Evolutionary conservation across 2,888 invertebrate genomes (phyloP).

Genomic region (Parasteatoda lunata): DNA sequence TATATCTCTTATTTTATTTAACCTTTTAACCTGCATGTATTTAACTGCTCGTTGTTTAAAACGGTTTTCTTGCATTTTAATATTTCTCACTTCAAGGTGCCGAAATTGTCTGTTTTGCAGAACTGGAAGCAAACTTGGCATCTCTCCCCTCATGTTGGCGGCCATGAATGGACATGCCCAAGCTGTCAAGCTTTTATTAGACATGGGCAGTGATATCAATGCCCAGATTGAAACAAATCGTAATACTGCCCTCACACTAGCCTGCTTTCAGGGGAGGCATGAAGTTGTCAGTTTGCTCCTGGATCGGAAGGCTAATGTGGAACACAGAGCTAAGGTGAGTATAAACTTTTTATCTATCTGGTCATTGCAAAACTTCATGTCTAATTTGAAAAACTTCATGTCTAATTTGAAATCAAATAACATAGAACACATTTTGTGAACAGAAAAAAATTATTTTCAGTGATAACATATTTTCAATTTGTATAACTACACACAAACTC

Average conservation of each 20-base stretch:
- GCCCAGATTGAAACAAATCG: slow-evolving; percentile 98
- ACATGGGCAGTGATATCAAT: slow-evolving; percentile 99
- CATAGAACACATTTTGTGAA: too few relatives aligned
- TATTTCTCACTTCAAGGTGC: slow-evolving; percentile 59
- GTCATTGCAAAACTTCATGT: too few relatives aligned
- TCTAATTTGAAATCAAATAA: too few relatives aligned
- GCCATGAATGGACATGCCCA: slow-evolving; percentile 99
- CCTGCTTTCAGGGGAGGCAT: slow-evolving; percentile 98
- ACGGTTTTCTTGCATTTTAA: slow-evolving; percentile 49
- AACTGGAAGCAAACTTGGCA: slow-evolving; percentile 96
- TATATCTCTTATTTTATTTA: not conserved
- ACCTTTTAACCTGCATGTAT: not conserved
- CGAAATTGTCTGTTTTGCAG: slow-evolving; percentile 75
- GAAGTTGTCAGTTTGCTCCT: slow-evolving; percentile 97
- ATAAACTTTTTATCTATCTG: not conserved
- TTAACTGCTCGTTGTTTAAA: not conserved
- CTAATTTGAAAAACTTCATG: too few relatives aligned
- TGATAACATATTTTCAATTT: too few relatives aligned
- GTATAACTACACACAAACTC: too few relatives aligned
- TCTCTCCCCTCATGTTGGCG: slow-evolving; percentile 98
- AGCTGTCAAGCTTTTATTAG: slow-evolving; percentile 93
- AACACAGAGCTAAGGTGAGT: slow-evolving; percentile 93
- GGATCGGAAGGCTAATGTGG: slow-evolving; percentile 97
- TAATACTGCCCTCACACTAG: slow-evolving; percentile 97
- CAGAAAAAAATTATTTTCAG: too few relatives aligned